A percentile compares a stretch with the other conserved stretches of the same genome.
Evolutionary conservation across 1,140 invertebrate species (phyloP).

Genomic region (Anadara kagoshimensis): DNA sequence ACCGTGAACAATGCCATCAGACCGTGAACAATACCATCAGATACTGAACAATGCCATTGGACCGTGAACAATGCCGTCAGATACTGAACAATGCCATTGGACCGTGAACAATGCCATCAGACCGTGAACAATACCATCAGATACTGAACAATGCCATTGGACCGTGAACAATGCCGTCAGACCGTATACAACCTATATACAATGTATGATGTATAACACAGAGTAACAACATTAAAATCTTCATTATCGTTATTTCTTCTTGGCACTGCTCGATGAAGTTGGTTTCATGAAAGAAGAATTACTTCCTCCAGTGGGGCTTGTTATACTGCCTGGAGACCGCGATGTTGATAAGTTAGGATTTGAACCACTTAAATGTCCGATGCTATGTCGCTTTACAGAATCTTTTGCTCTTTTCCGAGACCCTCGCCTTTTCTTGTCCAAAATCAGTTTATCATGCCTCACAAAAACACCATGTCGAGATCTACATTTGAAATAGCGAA

Average conservation of each 20-base stretch:
- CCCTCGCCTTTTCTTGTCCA: slow-evolving; percentile 67
- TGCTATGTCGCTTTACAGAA: slow-evolving; percentile 28
- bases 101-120: no score
- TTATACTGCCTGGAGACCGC: slow-evolving; percentile 10
- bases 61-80: no score
- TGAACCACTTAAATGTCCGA: slow-evolving; percentile 20
- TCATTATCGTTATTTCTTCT: slow-evolving; percentile 41
- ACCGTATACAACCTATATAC: no score
- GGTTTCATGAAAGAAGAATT: slow-evolving; percentile 19
- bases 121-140: no score
- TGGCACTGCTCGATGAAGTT: slow-evolving; percentile 42
- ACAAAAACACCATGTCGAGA: slow-evolving; percentile 94
- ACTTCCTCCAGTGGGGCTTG: neutral
- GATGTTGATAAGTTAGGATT: slow-evolving; percentile 21
- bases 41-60: no score
- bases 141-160: no score
- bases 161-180: no score
- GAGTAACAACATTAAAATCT: no score
- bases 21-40: no score
- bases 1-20: no score
- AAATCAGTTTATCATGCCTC: slow-evolving; percentile 70
- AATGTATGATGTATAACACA: no score
- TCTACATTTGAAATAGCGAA: slow-evolving; percentile 91
- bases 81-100: no score
- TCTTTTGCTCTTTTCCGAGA: slow-evolving; percentile 50